Base-by-base conservation (phyloP, 64 coral and sea anemone genomes). In the Astreopora myriophthalma region DNA sequence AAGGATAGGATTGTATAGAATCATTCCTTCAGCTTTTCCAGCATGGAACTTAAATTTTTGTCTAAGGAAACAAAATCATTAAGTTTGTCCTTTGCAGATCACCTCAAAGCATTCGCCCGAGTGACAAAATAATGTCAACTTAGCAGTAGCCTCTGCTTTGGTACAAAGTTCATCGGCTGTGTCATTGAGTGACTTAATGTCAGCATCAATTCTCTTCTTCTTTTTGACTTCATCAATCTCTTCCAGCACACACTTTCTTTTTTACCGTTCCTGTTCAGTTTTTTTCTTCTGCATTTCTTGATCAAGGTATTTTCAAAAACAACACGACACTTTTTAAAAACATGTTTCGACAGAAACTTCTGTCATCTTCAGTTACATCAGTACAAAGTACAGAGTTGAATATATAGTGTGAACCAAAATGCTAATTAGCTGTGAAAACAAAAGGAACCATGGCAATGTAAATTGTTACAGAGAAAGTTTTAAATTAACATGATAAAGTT, bases 11-110 rank as follows among this genome's bases (percentile, higher is more conserved):
- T 76, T 76, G 34, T 76, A 76, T 28, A 76, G 73, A 74, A 73
- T 88, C 68, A 85, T 69, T 88, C 86, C 58, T 88, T 88, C 71
- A 76, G 34, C 51, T 88, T 51, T 71, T 44, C 70, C 58, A 74
- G 66, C 70, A 73, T 88, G 69, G 27, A 32, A 62, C 73, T 71
- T 51, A 88, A 61, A 32, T 69, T 76, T 65, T 89, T 64, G 38
- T 90, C 88, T 71, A 90, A 33, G 48, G 63, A 36, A 48, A 34
- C 76, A 46, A 90, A 9, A 48, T 90, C 76, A 90, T 57, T 65
- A 46, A 51, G 61, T 91, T 91, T 91, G 51, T 70, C 44, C 68
- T 91, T 91, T 30, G 60, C 77, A 26, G 76, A 37, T 52, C 25
- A 30, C 42, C 69, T 22, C 32, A 92, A 42, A 30, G 80, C 84